Evolutionary conservation across 2,113 vertebrate genomes (phyloP).

Genomic region (Morone saxatilis): DNA sequence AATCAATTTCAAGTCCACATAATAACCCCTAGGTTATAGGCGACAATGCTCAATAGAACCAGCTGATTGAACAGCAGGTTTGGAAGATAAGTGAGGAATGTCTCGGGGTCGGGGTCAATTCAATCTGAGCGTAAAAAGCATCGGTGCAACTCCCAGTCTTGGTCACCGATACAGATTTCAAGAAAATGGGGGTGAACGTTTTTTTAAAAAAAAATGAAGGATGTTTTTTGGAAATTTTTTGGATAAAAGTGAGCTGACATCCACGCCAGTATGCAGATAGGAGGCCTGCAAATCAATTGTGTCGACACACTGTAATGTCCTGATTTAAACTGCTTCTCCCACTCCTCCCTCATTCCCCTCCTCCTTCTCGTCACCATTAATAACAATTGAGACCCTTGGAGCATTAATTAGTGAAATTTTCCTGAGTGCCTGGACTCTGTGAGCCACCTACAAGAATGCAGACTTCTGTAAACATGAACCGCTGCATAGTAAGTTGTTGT

Average conservation of each 20-base stretch:
- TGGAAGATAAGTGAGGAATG: conserved; percentile 25
- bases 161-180: conserved; percentile 18
- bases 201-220: background rate
- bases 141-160: conserved; percentile 3
- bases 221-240: background rate
- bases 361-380: conserved; percentile 89
- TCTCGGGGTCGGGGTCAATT: conserved; percentile 37
- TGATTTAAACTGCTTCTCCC: conserved; percentile 65
- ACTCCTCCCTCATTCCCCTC: conserved; percentile 39
- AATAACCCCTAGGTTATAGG: conserved; percentile 40
- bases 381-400: conserved; percentile 90
- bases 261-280: background rate
- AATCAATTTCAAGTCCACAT: conserved; percentile 60
- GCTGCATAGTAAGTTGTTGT: conserved; percentile 81
- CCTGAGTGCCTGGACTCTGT: conserved; percentile 81
- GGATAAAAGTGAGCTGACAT: background rate
- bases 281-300: conserved; percentile 28
- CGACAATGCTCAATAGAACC: conserved; percentile 8
- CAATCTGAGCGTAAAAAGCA: conserved; percentile 34
- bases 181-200: background rate
- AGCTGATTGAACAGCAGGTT: conserved; percentile 33
- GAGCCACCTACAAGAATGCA: conserved; percentile 73
- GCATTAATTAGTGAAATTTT: conserved; percentile 94
- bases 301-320: conserved; percentile 39
- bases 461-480: conserved; percentile 79